These are phyloP conservation scores for Meda fulgida DNA, from an alignment of 2,797 vertebrate genomes.

Conservation along the genomic window DNA sequence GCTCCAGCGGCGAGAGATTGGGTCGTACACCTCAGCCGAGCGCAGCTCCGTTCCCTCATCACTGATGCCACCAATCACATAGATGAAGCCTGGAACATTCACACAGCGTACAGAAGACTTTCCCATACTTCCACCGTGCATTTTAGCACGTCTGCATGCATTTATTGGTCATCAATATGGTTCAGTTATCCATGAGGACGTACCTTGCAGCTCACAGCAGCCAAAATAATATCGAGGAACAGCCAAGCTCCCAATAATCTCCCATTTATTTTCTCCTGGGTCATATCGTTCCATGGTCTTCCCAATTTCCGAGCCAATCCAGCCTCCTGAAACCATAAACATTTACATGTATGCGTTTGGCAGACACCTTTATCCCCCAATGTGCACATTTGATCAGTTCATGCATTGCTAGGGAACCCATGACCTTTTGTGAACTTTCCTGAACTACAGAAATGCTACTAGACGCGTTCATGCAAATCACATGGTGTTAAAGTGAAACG, in stretches of 20 bases:
- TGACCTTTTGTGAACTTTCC: not conserved
- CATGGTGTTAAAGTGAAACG: not conserved
- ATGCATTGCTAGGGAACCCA: not conserved
- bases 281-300: slow-evolving; percentile 96
- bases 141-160: not conserved
- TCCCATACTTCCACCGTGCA: not conserved
- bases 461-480: not conserved
- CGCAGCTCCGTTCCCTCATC: slow-evolving; percentile 90
- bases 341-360: not conserved
- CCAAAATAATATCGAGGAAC: slow-evolving; percentile 94
- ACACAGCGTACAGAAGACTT: not conserved
- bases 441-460: not conserved
- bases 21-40: slow-evolving; percentile 92
- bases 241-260: slow-evolving; percentile 91
- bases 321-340: slow-evolving; percentile 83
- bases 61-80: slow-evolving; percentile 92
- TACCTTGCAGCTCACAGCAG: slow-evolving; percentile 97
- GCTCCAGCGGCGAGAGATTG: slow-evolving; percentile 90
- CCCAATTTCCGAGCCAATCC: slow-evolving; percentile 95
- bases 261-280: slow-evolving; percentile 95
- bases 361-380: too few species aligned
- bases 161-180: not conserved
- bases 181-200: not conserved
- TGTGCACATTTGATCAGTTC: too few species aligned
- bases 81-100: slow-evolving; percentile 86